Evolutionary conservation across 2,113 vertebrate species (phyloP), one percentile per base, ranked within the genome.

Genomic region (Ahaetulla prasina): DNA sequence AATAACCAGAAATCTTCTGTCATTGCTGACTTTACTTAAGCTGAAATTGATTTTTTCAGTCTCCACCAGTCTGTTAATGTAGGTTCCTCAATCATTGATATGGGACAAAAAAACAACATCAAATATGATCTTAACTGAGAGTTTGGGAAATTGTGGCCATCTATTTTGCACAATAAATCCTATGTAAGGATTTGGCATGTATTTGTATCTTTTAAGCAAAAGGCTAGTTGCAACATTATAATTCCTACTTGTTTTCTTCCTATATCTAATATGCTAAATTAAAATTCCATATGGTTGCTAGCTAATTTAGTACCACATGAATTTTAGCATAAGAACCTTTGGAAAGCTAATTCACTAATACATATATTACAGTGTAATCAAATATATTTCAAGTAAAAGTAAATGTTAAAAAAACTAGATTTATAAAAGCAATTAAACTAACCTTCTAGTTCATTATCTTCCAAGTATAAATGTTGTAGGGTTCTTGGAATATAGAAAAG

Each of bases 391-490:
- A 80, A 80, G 18, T 22, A 43, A 80, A 80, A 8, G 74, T 80
- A 80, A 80, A 43, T 23, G 35, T 80, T 80, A 91, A 90, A 89
- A 47, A 25, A 10, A 80, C 0, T 52, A 91, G 93, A 93, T 90
- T 91, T 12, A 8, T 94, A 85, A 63, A 91, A 47, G 35, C 92
- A 39, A 92, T 23, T 88, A 53, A 94, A 97, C 97, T 5, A 97
- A 98, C 98, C 96, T 97, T 98, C 98, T 93, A 98, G 97, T 89
- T 98, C 97, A 60, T 98, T 98, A 95, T 95, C 96, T 96, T 98
- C 97, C 68, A 98, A 95, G 85, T 98, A 98, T 53, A 98, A 95
- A 93, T 98, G 98, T 95, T 98, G 96, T 94, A 98, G 4, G 90
- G 96, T 97, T 96, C 97, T 97, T 95, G 98, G 97, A 95, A 98